A percentile compares a stretch with the other conserved stretches of the same genome.
These are phyloP conservation scores for Lichenostomus cassidix DNA, from an alignment of 2,113 vertebrate species.

Conservation along the genomic window DNA sequence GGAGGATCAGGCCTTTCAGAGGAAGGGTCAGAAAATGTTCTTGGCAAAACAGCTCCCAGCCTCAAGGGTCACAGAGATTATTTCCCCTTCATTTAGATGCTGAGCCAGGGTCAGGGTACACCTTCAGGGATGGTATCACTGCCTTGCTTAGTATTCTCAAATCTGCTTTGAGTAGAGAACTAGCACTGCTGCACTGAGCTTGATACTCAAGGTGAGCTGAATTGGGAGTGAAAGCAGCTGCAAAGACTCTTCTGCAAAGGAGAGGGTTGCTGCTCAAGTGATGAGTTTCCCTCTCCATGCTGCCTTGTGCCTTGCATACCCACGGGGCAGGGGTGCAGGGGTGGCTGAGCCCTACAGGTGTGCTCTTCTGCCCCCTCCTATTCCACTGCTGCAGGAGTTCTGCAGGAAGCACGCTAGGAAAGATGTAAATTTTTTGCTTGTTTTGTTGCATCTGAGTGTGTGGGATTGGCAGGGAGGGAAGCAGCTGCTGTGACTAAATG, in stretches of 20 bases:
- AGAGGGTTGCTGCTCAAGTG: rapidly evolving
- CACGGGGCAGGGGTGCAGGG: not conserved
- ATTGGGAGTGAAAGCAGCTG: not conserved
- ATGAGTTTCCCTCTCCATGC: not conserved
- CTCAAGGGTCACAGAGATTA: not conserved
- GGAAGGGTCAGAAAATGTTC: not conserved
- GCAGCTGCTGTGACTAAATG: not conserved
- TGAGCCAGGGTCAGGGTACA: not conserved
- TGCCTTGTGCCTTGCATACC: not conserved
- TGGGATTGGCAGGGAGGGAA: not conserved
- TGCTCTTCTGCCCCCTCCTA: not conserved
- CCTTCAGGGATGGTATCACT: not conserved
- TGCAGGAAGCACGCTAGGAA: not conserved
- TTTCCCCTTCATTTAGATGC: not conserved
- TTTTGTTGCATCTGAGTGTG: not conserved
- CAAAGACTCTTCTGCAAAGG: not conserved
- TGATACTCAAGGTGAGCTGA: not conserved
- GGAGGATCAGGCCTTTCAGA: not conserved
- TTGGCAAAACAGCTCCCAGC: not conserved
- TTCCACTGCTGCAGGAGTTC: not conserved
- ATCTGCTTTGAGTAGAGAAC: not conserved
- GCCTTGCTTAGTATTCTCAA: not conserved
- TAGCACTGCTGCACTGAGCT: rapidly evolving
- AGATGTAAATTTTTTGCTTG: not conserved
- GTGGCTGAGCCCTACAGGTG: rapidly evolving